Evolutionary conservation across 1,140 invertebrate species (phyloP).

Genomic region (Trissolcus basalis): DNA sequence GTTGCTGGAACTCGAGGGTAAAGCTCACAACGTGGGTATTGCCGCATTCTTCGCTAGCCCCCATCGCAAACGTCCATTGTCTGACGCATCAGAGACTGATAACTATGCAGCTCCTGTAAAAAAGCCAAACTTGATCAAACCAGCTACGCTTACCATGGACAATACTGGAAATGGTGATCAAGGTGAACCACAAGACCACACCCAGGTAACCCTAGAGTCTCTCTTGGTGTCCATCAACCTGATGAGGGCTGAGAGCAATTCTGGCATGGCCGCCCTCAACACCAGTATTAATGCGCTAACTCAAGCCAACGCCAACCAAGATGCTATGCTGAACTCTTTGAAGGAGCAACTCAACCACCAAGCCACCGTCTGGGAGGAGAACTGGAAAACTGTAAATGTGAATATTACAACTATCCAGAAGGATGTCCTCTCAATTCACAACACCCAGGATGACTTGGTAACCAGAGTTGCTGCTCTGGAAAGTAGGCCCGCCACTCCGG

Average conservation of each 20-base stretch:
- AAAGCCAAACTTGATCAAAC: no score
- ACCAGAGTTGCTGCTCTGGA: neutral
- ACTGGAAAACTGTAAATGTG: neutral
- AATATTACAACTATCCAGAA: neutral
- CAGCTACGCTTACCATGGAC: no score
- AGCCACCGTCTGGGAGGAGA: neutral
- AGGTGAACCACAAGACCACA: neutral
- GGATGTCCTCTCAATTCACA: neutral
- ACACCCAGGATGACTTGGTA: neutral
- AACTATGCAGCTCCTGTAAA: no score
- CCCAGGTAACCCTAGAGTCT: neutral
- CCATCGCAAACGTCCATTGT: no score
- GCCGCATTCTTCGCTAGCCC: no score
- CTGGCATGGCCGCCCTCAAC: neutral
- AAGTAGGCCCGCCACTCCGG: neutral
- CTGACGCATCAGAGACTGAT: no score
- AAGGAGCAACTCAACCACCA: neutral
- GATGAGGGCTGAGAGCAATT: neutral
- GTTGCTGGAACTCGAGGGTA: no score
- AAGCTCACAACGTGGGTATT: no score
- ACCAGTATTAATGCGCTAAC: neutral
- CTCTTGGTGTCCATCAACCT: neutral
- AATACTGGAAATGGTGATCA: neutral
- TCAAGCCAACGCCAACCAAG: neutral
- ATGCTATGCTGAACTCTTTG: neutral